Percentiles rank a stretch among this genome's conserved stretches.
These are phyloP conservation scores for Tetrao urogallus DNA, from an alignment of 2,113 vertebrate genomes.

Conservation along the genomic window DNA sequence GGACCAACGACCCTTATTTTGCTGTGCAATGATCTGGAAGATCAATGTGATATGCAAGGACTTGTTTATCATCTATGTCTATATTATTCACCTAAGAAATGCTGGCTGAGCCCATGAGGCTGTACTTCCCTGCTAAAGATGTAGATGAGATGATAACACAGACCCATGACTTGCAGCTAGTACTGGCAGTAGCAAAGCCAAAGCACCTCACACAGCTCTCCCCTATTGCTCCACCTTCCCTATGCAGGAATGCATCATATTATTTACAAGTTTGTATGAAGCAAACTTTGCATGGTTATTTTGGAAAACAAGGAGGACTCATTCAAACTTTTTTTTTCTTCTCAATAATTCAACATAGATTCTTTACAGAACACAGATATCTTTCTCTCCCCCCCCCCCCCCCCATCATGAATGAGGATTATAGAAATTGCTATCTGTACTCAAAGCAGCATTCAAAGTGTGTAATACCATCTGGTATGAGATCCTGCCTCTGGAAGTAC, in stretches of 20 bases:
- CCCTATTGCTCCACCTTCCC: not conserved
- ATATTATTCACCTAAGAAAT: not conserved
- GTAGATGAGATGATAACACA: not conserved
- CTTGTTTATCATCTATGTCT: not conserved
- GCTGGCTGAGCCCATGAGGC: not conserved
- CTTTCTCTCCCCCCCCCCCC: not conserved
- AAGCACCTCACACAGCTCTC: fast-evolving
- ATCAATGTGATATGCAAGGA: not conserved
- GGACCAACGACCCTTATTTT: not conserved
- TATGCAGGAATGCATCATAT: not conserved
- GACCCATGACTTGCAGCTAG: not conserved
- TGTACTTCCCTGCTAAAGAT: not conserved
- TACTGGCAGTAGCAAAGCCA: not conserved
- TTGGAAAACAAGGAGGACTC: not conserved
- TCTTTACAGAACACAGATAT: not conserved
- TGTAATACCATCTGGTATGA: not conserved
- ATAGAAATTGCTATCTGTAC: not conserved
- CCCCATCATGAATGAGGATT: not conserved
- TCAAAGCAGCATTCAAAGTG: not conserved
- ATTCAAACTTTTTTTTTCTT: not conserved
- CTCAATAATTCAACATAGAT: not conserved
- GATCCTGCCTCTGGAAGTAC: not conserved
- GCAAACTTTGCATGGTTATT: not conserved
- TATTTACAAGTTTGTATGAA: not conserved
- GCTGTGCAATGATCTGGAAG: not conserved